Conservation (phyloP, 2,113 vertebrate species). For the Tupaia tana region DNA sequence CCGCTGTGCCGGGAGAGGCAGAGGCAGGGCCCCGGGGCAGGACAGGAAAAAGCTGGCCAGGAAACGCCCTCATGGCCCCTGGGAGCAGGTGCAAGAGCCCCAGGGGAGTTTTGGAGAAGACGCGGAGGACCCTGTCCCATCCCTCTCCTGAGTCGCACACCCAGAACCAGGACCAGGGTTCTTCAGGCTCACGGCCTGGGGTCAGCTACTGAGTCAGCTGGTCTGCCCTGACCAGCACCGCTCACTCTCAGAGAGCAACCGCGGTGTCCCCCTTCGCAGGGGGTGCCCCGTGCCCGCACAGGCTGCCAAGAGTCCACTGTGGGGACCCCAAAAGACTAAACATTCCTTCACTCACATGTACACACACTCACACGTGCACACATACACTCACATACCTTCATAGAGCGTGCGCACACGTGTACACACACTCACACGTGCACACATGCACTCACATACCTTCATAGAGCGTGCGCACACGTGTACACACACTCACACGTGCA, state of each 20-base stretch:
- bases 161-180: not conserved
- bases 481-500: not conserved
- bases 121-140: not conserved
- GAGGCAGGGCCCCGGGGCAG: too few relatives aligned
- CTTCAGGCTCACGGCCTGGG: not conserved
- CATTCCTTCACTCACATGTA: not conserved
- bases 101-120: not conserved
- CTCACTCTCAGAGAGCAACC: too few relatives aligned
- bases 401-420: not conserved
- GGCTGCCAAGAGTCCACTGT: not conserved
- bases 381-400: not conserved
- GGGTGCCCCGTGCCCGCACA: too few relatives aligned
- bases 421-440: not conserved
- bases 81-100: not conserved
- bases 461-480: not conserved
- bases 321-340: not conserved
- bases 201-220: not conserved
- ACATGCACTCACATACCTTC: not conserved
- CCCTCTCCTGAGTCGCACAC: not conserved
- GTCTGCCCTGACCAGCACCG: not conserved
- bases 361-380: not conserved
- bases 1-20: not conserved
- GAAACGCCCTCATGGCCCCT: not conserved
- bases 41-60: not conserved
- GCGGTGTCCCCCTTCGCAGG: too few relatives aligned